A percentile compares a stretch with the other conserved stretches of the same genome.
Evolutionary conservation across 2,888 invertebrate genomes (phyloP).

Genomic region (Mythimna vitellina): DNA sequence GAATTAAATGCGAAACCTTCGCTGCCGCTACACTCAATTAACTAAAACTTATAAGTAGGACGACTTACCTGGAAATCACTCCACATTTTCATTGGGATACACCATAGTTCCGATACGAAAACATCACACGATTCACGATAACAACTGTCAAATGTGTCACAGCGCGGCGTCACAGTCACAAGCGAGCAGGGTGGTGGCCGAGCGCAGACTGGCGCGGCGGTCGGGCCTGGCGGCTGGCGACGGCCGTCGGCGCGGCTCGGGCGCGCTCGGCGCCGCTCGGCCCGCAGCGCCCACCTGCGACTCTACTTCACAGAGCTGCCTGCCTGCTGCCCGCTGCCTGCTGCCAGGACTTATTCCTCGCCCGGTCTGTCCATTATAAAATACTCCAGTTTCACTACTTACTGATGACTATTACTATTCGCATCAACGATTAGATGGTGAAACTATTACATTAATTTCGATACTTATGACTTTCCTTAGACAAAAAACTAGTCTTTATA

Average conservation of each 20-base stretch:
- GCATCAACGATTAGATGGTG: constrained; percentile 57
- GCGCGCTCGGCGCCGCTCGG: constrained; percentile 69
- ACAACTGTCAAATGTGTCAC: constrained; percentile 89
- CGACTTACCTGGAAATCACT: constrained; percentile 89
- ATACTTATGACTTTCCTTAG: constrained; percentile 14
- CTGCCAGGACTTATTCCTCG: constrained; percentile 69
- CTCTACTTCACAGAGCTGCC: constrained; percentile 78
- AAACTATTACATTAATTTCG: constrained; percentile 26
- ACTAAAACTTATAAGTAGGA: constrained; percentile 36
- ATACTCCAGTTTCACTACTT: constrained; percentile 68
- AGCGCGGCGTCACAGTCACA: constrained; percentile 84
- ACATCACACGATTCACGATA: constrained; percentile 90
- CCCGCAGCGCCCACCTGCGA: constrained; percentile 86
- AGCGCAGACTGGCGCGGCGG: constrained; percentile 84
- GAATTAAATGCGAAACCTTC: constrained; percentile 62
- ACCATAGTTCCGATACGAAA: constrained; percentile 90
- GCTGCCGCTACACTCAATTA: constrained; percentile 25
- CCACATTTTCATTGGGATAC: constrained; percentile 91
- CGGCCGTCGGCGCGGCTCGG: constrained; percentile 64
- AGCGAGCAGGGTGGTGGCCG: constrained; percentile 82
- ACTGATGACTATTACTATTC: background rate
- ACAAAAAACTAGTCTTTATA: background rate
- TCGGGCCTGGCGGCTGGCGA: constrained; percentile 47
- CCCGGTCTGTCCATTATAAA: constrained; percentile 70
- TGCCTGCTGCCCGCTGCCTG: constrained; percentile 51